These are phyloP conservation scores for Amphilophus citrinellus DNA, from an alignment of 2,113 vertebrate species.

Conservation along the genomic window DNA sequence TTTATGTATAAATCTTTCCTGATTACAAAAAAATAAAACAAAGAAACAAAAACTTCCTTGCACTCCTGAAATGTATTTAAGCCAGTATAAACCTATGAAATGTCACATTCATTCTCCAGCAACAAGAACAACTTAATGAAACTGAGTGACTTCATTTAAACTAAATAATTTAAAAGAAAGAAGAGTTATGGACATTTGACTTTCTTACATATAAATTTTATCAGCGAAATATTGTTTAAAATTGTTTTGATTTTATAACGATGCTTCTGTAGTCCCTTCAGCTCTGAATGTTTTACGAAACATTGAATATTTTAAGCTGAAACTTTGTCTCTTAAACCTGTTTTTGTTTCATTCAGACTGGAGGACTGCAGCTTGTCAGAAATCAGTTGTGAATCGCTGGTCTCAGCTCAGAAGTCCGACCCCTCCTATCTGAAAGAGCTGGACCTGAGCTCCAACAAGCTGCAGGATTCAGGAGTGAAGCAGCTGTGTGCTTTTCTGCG, in stretches of 20 bases:
- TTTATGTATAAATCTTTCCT: too few relatives aligned
- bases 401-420: not conserved
- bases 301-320: not conserved
- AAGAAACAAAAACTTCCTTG: too few relatives aligned
- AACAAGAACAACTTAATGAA: too few relatives aligned
- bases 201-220: not conserved
- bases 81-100: not conserved
- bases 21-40: too few relatives aligned
- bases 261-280: not conserved
- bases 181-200: not conserved
- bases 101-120: not conserved
- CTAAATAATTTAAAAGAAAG: not conserved
- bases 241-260: not conserved
- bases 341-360: not conserved
- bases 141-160: not conserved
- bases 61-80: not conserved
- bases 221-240: not conserved
- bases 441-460: constrained; percentile 8
- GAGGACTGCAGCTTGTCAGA: not conserved
- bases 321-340: not conserved
- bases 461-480: constrained; percentile 1
- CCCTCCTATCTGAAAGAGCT: not conserved
- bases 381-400: not conserved
- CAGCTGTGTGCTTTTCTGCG: not conserved
- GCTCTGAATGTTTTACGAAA: not conserved